Conservation (phyloP, 1,140 invertebrate species). For the Belonocnema kinseyi region DNA sequence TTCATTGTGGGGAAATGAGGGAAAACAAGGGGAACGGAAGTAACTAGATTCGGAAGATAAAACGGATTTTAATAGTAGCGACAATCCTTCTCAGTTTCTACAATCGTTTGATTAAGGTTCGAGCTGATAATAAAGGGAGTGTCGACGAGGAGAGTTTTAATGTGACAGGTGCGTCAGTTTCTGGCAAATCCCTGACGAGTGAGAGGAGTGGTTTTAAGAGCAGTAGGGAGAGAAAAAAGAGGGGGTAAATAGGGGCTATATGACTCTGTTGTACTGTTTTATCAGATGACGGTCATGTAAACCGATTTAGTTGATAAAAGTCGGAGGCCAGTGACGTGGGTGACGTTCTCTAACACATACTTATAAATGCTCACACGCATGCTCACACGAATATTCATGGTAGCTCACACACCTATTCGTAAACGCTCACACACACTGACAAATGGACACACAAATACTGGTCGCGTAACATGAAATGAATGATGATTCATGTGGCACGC, state of each 20-base stretch:
- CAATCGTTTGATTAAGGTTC: background rate
- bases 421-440: slow-evolving; percentile 11
- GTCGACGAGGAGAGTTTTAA: background rate
- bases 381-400: too few relatives aligned
- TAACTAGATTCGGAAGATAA: background rate
- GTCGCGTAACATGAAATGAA: slow-evolving; percentile 66
- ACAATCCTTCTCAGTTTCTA: background rate
- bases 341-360: slow-evolving; percentile 38
- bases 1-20: too few relatives aligned
- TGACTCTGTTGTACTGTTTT: slow-evolving; percentile 47
- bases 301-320: slow-evolving; percentile 62
- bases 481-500: slow-evolving; percentile 70
- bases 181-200: background rate
- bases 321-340: slow-evolving; percentile 52
- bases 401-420: background rate
- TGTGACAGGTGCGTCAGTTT: slow-evolving; percentile 3
- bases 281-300: slow-evolving; percentile 67
- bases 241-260: slow-evolving; percentile 61
- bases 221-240: slow-evolving; percentile 1
- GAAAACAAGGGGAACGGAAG: too few relatives aligned
- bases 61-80: background rate
- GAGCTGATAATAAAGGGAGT: background rate
- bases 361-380: too few relatives aligned
- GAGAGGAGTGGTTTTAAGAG: slow-evolving; percentile 2
- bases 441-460: slow-evolving; percentile 35